Evolutionary conservation across 2,113 vertebrate species (phyloP).

Genomic region (Alectura lathami): DNA sequence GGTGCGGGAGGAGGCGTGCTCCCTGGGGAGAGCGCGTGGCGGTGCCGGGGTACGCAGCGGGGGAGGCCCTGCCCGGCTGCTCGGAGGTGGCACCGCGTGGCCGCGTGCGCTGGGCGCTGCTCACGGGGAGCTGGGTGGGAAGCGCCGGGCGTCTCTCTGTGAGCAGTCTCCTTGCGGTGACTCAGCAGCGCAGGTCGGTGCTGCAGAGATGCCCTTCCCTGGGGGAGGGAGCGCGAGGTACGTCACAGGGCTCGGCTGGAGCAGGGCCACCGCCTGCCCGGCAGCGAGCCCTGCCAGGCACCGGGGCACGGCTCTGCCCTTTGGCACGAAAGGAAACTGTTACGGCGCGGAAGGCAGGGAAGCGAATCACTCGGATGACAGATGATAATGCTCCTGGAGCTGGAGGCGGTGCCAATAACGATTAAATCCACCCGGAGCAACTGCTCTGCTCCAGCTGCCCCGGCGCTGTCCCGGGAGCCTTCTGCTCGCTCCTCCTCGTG

Average conservation of each 20-base stretch:
- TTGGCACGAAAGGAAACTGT: neutral
- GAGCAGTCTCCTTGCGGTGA: slow-evolving; percentile 6
- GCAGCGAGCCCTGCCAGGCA: neutral
- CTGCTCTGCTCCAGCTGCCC: slow-evolving; percentile 9
- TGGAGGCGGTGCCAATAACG: slow-evolving; percentile 7
- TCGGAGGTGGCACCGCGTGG: neutral
- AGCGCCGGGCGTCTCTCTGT: neutral
- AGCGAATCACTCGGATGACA: slow-evolving; percentile 23
- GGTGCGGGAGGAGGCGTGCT: neutral
- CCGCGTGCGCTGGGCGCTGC: neutral
- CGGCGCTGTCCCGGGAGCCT: neutral
- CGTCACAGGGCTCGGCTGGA: neutral
- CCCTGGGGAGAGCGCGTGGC: neutral
- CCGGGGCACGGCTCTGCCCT: neutral
- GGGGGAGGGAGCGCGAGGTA: neutral
- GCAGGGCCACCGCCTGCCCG: neutral
- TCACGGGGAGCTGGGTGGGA: neutral
- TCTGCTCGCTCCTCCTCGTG: neutral
- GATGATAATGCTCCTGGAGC: neutral
- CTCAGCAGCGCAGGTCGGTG: slow-evolving; percentile 16
- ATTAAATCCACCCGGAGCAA: slow-evolving; percentile 35
- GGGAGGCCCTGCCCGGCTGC: neutral
- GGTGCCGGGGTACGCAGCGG: neutral
- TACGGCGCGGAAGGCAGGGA: neutral
- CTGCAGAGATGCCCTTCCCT: neutral